phyloP scores from a whole-genome alignment of 1,140 invertebrate species.

The Bombus turneri region DNA sequence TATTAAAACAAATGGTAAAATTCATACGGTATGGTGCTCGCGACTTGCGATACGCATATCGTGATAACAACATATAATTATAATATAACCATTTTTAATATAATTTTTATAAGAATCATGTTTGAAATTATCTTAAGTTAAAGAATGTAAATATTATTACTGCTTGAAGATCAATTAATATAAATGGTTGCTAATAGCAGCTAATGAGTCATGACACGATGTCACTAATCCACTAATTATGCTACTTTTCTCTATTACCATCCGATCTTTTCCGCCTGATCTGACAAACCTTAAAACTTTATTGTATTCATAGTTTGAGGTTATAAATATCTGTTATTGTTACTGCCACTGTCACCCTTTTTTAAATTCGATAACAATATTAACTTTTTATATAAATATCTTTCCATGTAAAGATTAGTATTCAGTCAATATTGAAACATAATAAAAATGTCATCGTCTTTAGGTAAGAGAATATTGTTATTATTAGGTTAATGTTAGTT shows the following conservation, averaged over 20 bases:
- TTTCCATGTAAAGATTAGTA: background rate
- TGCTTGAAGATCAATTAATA: background rate
- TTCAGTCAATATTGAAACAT: background rate
- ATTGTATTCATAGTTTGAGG: background rate
- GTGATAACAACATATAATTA: background rate
- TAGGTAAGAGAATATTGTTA: background rate
- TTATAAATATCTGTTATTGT: background rate
- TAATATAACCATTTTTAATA: background rate
- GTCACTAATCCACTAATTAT: no score
- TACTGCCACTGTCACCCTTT: no score
- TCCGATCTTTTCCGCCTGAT: no score
- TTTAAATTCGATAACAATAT: background rate
- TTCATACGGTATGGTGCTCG: no score
- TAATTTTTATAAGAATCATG: background rate
- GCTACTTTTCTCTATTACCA: no score
- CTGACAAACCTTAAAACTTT: background rate
- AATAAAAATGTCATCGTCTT: background rate
- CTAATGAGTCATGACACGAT: no score
- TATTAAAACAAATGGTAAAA: no score
- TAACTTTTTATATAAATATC: background rate
- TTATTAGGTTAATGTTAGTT: background rate
- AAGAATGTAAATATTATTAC: background rate
- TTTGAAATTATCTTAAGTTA: background rate
- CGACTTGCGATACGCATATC: no score
- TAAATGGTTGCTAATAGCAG: background rate